Conservation (phyloP, 2,888 invertebrate species). For the Chloroclysta siterata region DNA sequence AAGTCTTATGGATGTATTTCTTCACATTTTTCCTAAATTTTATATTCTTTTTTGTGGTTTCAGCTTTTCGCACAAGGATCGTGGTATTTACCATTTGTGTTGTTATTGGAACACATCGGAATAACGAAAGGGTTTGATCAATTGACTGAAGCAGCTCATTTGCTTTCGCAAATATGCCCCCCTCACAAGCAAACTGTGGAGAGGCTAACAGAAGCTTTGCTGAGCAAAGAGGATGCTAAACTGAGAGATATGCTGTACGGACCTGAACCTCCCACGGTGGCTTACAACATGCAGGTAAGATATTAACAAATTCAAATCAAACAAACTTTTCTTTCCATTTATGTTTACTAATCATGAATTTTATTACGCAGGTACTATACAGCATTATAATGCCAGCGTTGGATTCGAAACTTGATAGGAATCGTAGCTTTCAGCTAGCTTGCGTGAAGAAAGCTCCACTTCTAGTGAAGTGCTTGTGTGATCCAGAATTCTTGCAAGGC, state of each 20-base stretch:
- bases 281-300: constrained; percentile 77
- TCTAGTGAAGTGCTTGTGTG: constrained; percentile 77
- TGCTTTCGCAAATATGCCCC: constrained; percentile 92
- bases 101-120: constrained; percentile 95
- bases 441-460: constrained; percentile 85
- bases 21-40: not conserved
- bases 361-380: constrained; percentile 88
- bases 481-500: constrained; percentile 76
- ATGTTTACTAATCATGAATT: not conserved
- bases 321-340: not conserved
- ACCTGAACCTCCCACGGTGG: constrained; percentile 78
- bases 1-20: not conserved
- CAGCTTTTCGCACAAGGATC: constrained; percentile 93
- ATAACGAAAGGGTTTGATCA: constrained; percentile 91
- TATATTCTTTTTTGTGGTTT: constrained; percentile 38
- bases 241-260: constrained; percentile 78
- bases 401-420: constrained; percentile 90
- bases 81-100: constrained; percentile 91
- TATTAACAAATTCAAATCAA: not conserved
- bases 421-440: constrained; percentile 84
- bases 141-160: constrained; percentile 93
- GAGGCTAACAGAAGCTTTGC: constrained; percentile 74
- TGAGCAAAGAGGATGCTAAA: constrained; percentile 73
- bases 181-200: constrained; percentile 87
- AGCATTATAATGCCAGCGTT: constrained; percentile 96